These are phyloP conservation scores for Rhinopomastus cyanomelas DNA, from an alignment of 2,113 vertebrate genomes.

Conservation along the genomic window DNA sequence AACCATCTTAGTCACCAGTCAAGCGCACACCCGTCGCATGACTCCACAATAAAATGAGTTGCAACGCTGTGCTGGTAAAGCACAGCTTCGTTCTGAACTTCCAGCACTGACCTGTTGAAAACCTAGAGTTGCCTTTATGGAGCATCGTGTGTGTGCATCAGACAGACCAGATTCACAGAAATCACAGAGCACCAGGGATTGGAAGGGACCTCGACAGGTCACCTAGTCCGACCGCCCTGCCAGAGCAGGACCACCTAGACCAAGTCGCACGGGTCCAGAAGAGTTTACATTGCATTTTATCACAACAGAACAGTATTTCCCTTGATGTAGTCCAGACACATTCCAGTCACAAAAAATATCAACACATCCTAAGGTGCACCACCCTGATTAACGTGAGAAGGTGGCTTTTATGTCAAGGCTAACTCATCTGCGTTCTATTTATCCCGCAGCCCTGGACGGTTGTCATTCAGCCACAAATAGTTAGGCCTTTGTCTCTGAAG, in stretches of 20 bases:
- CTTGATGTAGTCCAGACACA: not conserved
- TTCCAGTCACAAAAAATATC: not conserved
- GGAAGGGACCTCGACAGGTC: no score
- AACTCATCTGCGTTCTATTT: not conserved
- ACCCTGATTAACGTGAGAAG: not conserved
- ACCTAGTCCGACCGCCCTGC: no score
- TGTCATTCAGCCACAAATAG: not conserved
- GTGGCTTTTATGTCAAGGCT: not conserved
- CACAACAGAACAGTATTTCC: not conserved
- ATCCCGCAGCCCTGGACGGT: not conserved
- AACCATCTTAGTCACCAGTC: not conserved
- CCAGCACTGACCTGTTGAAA: not conserved
- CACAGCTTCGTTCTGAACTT: not conserved
- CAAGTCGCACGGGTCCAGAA: no score
- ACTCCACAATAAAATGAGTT: not conserved
- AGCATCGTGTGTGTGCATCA: accelerated
- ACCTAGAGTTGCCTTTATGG: not conserved
- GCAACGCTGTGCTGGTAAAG: not conserved
- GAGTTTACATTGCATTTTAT: not conserved
- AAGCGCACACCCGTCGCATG: not conserved
- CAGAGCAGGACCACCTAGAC: no score
- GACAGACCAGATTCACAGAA: not conserved
- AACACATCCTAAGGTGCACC: not conserved
- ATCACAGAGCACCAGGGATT: no score
- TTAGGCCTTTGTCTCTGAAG: not conserved